Conservation (phyloP, 2,113 vertebrate species). For the Malurus alboscapulatus region DNA sequence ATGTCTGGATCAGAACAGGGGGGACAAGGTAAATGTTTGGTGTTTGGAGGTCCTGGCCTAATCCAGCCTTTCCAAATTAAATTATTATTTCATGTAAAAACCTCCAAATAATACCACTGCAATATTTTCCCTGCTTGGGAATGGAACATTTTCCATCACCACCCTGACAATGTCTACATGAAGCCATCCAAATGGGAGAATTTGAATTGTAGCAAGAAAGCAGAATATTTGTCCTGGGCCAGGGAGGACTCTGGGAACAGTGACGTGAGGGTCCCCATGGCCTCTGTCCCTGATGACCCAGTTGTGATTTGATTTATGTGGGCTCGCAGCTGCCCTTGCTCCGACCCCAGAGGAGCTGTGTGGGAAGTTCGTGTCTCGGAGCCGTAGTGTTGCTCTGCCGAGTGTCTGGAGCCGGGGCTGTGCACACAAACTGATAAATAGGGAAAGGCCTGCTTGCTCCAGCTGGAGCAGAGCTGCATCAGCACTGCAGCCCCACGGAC, state of each 20-base stretch:
- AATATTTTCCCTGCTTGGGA: background rate
- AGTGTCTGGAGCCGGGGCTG: constrained; percentile 71
- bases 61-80: background rate
- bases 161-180: background rate
- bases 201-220: constrained; percentile 46
- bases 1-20: background rate
- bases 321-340: constrained; percentile 70
- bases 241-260: constrained; percentile 61
- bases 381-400: constrained; percentile 65
- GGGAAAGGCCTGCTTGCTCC: constrained; percentile 44
- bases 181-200: constrained; percentile 32
- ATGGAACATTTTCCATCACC: background rate
- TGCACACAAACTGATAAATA: constrained; percentile 72
- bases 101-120: background rate
- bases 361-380: constrained; percentile 76
- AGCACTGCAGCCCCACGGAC: background rate
- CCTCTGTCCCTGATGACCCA: constrained; percentile 71
- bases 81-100: background rate
- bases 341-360: constrained; percentile 70
- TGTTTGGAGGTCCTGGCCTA: background rate
- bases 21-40: background rate
- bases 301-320: constrained; percentile 78
- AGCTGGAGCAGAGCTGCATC: constrained; percentile 32
- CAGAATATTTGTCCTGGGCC: constrained; percentile 47
- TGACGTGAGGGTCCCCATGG: constrained; percentile 68